These are phyloP conservation scores for Drosophila histrio DNA, from an alignment of 2,888 invertebrate genomes.

Conservation along the genomic window DNA sequence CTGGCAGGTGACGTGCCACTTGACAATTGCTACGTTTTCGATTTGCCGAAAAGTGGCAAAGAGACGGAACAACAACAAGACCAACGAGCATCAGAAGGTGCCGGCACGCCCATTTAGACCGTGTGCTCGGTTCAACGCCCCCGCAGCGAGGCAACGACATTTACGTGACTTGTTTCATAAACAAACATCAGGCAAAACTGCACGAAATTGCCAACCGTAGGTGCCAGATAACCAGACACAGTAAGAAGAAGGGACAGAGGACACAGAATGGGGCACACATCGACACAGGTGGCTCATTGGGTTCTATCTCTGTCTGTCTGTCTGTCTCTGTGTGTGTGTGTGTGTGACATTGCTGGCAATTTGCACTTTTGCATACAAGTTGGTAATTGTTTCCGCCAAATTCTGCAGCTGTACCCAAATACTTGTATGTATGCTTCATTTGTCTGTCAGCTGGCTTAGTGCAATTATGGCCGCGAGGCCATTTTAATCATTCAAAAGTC, in stretches of 20 bases:
- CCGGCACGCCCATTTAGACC: constrained; percentile 71
- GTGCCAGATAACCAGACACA: constrained; percentile 31
- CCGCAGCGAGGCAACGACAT: constrained; percentile 65
- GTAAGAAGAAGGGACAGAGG: not conserved
- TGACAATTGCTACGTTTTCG: constrained; percentile 78
- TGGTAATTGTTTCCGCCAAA: constrained; percentile 76
- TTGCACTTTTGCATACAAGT: constrained; percentile 78
- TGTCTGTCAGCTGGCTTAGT: not conserved
- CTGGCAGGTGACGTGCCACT: constrained; percentile 73
- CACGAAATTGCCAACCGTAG: constrained; percentile 70
- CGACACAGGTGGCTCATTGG: constrained; percentile 40
- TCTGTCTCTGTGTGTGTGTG: constrained; percentile 28
- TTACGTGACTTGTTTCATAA: constrained; percentile 79
- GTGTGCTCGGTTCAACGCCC: constrained; percentile 70
- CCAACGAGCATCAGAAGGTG: constrained; percentile 51
- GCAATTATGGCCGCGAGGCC: constrained; percentile 41
- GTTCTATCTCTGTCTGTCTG: not conserved
- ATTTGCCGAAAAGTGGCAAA: constrained; percentile 69
- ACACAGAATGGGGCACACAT: constrained; percentile 25
- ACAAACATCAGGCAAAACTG: constrained; percentile 74
- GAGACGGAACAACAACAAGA: constrained; percentile 22
- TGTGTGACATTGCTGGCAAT: constrained; percentile 62
- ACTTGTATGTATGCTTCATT: not conserved
- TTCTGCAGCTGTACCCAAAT: constrained; percentile 54
- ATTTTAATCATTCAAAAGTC: constrained; percentile 76